Evolutionary conservation across 2,888 invertebrate species (phyloP).

Genomic region (Lasioglossum zephyrum): DNA sequence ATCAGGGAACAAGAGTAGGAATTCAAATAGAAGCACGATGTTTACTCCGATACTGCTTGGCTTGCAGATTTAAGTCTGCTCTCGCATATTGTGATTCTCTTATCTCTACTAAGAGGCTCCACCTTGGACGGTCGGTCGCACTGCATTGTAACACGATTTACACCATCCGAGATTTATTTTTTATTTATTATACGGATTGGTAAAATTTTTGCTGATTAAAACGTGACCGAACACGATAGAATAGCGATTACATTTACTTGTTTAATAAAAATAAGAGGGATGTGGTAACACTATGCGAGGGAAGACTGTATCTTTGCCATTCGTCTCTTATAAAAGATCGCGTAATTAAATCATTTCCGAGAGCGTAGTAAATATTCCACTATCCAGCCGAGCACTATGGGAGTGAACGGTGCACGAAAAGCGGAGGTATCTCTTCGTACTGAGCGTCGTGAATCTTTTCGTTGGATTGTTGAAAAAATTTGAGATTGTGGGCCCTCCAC

Average conservation of each 20-base stretch:
- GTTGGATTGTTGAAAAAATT: conserved; percentile 85
- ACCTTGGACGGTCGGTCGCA: too few species aligned
- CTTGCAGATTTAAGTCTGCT: background rate
- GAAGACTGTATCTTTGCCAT: background rate
- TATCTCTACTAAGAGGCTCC: too few species aligned
- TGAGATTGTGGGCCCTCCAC: conserved; percentile 86
- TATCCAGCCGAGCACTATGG: background rate
- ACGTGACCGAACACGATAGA: too few species aligned
- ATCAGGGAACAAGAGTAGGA: background rate
- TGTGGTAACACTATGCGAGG: too few species aligned
- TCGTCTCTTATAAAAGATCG: background rate
- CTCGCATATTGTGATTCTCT: too few species aligned
- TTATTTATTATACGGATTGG: too few species aligned
- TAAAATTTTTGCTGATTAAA: too few species aligned
- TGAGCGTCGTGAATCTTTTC: conserved; percentile 85
- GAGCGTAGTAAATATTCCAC: background rate
- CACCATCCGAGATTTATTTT: too few species aligned
- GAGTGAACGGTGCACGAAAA: background rate
- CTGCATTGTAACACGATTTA: too few species aligned
- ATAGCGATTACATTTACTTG: too few species aligned
- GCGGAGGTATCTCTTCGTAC: conserved; percentile 49
- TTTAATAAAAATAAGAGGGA: too few species aligned
- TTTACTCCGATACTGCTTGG: background rate
- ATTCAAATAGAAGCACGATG: background rate
- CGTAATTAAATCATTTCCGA: background rate